phyloP scores from a whole-genome alignment of 2,113 vertebrate genomes.

The Vulpes lagopus region DNA sequence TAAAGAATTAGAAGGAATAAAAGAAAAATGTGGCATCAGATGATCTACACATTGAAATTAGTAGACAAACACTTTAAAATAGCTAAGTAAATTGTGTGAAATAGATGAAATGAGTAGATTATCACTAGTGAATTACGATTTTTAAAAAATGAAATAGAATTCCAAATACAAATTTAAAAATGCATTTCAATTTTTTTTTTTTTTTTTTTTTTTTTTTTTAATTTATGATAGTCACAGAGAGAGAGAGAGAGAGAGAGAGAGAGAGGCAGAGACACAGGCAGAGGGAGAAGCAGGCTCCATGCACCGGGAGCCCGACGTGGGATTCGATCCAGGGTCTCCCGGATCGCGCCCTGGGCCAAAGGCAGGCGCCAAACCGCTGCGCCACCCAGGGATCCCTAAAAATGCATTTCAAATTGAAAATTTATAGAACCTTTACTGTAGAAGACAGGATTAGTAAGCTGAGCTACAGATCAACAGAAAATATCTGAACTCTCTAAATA shows the following conservation, averaged over 20 bases:
- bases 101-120: neutral
- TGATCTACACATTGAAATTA: neutral
- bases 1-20: neutral
- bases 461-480: neutral
- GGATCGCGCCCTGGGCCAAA: no score
- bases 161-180: neutral
- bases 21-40: neutral
- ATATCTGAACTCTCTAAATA: neutral
- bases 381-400: no score
- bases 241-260: no score
- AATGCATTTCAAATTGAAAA: neutral
- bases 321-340: no score
- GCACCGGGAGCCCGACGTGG: no score
- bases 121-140: neutral
- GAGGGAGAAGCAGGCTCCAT: no score
- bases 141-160: neutral
- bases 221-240: no score
- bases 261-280: no score
- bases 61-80: neutral
- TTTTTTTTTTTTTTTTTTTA: no score
- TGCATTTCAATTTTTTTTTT: neutral
- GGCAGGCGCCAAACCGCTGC: no score
- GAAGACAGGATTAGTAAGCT: neutral
- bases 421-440: neutral
- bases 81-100: neutral